Conservation (phyloP, 64 coral and sea anemone species). For the Anthopleura sola region DNA sequence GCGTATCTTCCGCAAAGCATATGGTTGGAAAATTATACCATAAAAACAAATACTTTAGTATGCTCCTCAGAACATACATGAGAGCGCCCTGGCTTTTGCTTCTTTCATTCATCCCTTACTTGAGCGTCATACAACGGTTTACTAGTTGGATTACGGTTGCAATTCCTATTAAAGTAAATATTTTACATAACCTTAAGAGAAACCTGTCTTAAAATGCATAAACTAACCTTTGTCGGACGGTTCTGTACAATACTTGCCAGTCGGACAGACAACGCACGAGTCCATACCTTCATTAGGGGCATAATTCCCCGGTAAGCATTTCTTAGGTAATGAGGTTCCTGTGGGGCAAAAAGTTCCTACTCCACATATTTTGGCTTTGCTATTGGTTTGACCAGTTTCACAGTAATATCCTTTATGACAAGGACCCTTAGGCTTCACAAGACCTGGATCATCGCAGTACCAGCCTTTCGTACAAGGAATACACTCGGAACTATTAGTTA, state of each 20-base stretch:
- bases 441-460: constrained; percentile 79
- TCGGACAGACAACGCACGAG: constrained; percentile 59
- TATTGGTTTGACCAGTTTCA: constrained; percentile 66
- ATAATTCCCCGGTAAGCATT: constrained; percentile 60
- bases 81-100: no score
- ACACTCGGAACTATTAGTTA: constrained; percentile 57
- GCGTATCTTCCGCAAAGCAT: no score
- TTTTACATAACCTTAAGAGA: no score
- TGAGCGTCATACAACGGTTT: no score
- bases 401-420: constrained; percentile 82
- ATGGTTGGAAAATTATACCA: no score
- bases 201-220: neutral
- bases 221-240: constrained; percentile 56
- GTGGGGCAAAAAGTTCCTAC: constrained; percentile 68
- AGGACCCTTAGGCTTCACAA: constrained; percentile 70
- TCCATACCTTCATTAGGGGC: constrained; percentile 55
- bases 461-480: constrained; percentile 62
- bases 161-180: no score
- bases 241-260: constrained; percentile 68
- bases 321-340: constrained; percentile 49
- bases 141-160: no score
- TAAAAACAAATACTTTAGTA: no score
- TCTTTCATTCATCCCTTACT: no score
- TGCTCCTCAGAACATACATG: no score
- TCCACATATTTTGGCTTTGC: constrained; percentile 52